These are phyloP conservation scores for Nomada ruficornis DNA, from an alignment of 2,888 invertebrate genomes.

Conservation along the genomic window DNA sequence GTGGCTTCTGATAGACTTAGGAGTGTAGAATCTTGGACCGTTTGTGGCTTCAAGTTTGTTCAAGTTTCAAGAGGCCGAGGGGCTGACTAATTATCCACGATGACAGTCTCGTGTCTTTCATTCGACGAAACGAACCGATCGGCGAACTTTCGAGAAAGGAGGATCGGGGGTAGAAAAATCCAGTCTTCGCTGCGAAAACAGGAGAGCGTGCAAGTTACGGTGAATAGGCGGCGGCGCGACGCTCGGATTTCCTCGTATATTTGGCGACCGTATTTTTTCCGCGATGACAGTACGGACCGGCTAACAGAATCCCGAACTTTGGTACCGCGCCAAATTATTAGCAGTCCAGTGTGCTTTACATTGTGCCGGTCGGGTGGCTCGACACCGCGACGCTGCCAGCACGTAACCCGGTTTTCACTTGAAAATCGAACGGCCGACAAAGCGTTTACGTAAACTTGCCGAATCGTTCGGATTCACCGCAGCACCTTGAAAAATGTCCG, in stretches of 20 bases:
- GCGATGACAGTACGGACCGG: constrained; percentile 69
- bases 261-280: constrained; percentile 76
- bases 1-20: too few species aligned
- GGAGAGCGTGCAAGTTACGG: constrained; percentile 49
- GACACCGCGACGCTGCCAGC: constrained; percentile 35
- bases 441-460: constrained; percentile 65
- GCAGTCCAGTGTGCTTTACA: constrained; percentile 69
- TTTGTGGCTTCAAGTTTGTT: too few species aligned
- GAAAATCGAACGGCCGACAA: constrained; percentile 40
- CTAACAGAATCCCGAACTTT: constrained; percentile 78
- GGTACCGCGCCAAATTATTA: constrained; percentile 79
- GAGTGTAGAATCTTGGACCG: too few species aligned
- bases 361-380: constrained; percentile 66
- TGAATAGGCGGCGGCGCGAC: constrained; percentile 60
- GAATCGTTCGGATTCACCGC: constrained; percentile 36
- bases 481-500: constrained; percentile 33
- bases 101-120: not conserved
- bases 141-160: not conserved
- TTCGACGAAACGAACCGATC: constrained; percentile 21
- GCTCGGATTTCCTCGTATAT: constrained; percentile 68
- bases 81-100: not conserved
- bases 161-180: constrained; percentile 41
- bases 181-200: constrained; percentile 21
- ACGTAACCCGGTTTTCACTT: constrained; percentile 61
- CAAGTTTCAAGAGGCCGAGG: too few species aligned